Percentiles rank a stretch among this genome's conserved stretches.
These are phyloP conservation scores for Cotesia glomerata DNA, from an alignment of 1,140 invertebrate species.

Conservation along the genomic window DNA sequence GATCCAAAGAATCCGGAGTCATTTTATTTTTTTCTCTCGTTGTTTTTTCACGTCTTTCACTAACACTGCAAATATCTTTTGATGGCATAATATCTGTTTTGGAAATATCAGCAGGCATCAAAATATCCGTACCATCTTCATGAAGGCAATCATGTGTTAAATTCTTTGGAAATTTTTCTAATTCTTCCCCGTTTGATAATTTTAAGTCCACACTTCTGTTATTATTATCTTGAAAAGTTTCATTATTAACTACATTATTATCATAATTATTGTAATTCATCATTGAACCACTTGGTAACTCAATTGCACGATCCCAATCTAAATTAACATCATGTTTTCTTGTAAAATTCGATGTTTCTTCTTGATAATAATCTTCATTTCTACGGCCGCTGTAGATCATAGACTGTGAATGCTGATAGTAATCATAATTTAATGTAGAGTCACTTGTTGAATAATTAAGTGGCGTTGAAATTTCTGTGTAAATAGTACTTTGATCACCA, in stretches of 20 bases:
- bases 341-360: neutral
- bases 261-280: neutral
- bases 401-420: neutral
- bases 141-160: neutral
- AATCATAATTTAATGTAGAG: neutral
- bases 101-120: neutral
- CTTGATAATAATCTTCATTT: neutral
- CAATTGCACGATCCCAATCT: constrained; percentile 13
- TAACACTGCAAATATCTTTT: neutral
- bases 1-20: neutral
- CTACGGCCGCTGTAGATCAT: neutral
- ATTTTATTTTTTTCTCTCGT: neutral
- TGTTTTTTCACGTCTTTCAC: neutral
- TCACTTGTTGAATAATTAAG: neutral
- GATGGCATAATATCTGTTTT: neutral
- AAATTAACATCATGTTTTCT: neutral
- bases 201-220: neutral
- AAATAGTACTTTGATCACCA: constrained; percentile 9
- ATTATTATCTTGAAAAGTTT: neutral
- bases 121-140: neutral
- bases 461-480: neutral
- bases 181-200: constrained; percentile 26
- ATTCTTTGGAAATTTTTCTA: constrained; percentile 28
- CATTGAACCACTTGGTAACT: neutral
- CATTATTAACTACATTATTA: neutral